phyloP scores from a whole-genome alignment of 2,888 invertebrate species.

The Euplagia quadripunctaria region DNA sequence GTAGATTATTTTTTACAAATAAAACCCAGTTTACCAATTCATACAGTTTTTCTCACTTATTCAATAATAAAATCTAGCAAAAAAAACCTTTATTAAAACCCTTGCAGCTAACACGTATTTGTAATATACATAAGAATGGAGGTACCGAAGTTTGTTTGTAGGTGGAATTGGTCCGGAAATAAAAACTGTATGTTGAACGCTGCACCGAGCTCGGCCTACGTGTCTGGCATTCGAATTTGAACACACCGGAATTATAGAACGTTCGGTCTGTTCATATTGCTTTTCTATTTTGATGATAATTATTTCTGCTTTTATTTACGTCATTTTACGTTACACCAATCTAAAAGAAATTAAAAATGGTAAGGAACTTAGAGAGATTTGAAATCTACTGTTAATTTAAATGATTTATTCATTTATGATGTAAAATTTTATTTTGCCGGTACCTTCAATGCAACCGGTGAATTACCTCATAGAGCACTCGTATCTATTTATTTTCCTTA shows the following conservation, averaged over 20 bases:
- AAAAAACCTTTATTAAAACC: constrained; percentile 29
- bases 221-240: constrained; percentile 64
- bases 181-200: constrained; percentile 71
- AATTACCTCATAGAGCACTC: too few species aligned
- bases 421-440: too few species aligned
- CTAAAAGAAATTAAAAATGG: not conserved
- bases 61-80: constrained; percentile 6
- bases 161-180: constrained; percentile 63
- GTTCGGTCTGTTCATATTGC: constrained; percentile 27
- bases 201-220: constrained; percentile 66
- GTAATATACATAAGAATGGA: constrained; percentile 49
- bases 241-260: constrained; percentile 38
- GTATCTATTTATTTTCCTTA: too few species aligned
- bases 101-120: constrained; percentile 43
- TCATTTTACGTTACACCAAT: not conserved
- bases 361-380: not conserved
- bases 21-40: not conserved
- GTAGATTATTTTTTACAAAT: not conserved
- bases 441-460: too few species aligned
- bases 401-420: too few species aligned
- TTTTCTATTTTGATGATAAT: constrained; percentile 22
- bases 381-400: too few species aligned
- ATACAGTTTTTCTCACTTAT: not conserved
- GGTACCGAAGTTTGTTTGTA: constrained; percentile 63
- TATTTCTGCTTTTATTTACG: constrained; percentile 13